Percentiles rank a stretch among this genome's conserved stretches.
Conservation (phyloP, 2,113 vertebrate species). For the Salminus brasiliensis region DNA sequence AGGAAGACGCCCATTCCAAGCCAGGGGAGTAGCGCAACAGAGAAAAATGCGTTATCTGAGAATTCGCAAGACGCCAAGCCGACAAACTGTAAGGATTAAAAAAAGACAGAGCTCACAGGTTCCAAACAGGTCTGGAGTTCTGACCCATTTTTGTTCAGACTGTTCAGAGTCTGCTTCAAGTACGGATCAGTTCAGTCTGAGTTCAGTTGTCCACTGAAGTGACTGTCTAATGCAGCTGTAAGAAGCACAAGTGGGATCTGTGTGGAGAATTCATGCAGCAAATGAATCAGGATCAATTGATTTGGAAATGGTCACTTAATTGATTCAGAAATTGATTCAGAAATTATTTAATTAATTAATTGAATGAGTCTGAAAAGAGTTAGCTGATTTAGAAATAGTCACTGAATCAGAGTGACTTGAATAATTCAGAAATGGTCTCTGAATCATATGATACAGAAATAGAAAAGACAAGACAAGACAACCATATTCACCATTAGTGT, state of each 20-base stretch:
- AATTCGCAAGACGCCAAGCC: constrained; percentile 15
- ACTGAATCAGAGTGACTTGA: too few relatives aligned
- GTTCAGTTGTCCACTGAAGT: constrained; percentile 17
- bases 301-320: too few relatives aligned
- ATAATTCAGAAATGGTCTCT: too few relatives aligned
- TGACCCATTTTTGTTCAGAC: constrained; percentile 10
- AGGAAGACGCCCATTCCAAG: constrained; percentile 18
- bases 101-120: background rate
- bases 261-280: background rate
- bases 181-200: constrained; percentile 26
- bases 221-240: background rate
- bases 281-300: constrained; percentile 19
- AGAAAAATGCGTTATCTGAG: constrained; percentile 45
- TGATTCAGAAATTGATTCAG: too few relatives aligned
- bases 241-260: background rate
- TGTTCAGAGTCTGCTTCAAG: background rate
- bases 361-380: too few relatives aligned
- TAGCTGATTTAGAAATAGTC: too few relatives aligned
- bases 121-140: constrained; percentile 2
- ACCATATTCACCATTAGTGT: too few relatives aligned
- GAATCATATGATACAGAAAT: too few relatives aligned
- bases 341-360: too few relatives aligned
- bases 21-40: constrained; percentile 32
- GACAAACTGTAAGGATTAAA: background rate
- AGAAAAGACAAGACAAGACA: too few relatives aligned